Conservation (phyloP, 53 echinoderm and acorn worm species). For the Paelopatides confundens region DNA sequence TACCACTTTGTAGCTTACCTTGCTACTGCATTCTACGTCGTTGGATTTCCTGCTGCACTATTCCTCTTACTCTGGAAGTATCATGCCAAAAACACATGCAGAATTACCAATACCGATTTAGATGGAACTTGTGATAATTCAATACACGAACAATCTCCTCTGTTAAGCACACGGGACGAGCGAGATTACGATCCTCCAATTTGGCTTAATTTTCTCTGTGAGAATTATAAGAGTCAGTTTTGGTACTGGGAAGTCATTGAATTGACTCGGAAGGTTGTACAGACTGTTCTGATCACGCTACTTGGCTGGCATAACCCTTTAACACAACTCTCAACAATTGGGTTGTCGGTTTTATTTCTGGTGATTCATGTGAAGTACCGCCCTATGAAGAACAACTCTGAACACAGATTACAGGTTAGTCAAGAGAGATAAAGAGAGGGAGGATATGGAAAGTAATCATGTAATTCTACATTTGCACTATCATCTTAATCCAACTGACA, state of each 20-base stretch:
- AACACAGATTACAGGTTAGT: not conserved
- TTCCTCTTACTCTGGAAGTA: not conserved
- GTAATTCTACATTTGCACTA: no score
- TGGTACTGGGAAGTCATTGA: conserved; percentile 7
- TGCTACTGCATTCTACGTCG: not conserved
- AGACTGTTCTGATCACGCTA: not conserved
- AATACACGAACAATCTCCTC: not conserved
- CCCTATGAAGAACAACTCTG: not conserved
- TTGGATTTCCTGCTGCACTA: not conserved
- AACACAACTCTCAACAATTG: not conserved
- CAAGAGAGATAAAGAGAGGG: no score
- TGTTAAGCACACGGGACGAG: not conserved
- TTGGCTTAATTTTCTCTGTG: not conserved
- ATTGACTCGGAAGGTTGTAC: not conserved
- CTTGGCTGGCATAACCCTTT: not conserved
- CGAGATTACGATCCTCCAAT: not conserved
- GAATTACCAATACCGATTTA: not conserved
- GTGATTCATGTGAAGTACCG: not conserved
- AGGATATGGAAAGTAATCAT: no score
- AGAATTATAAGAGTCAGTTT: conserved; percentile 3
- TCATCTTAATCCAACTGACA: no score
- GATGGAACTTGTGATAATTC: not conserved
- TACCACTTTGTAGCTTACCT: not conserved
- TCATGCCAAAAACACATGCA: not conserved
- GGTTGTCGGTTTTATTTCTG: not conserved